phyloP scores from a whole-genome alignment of 2,888 invertebrate species.

The Heterodera filipjevi region DNA sequence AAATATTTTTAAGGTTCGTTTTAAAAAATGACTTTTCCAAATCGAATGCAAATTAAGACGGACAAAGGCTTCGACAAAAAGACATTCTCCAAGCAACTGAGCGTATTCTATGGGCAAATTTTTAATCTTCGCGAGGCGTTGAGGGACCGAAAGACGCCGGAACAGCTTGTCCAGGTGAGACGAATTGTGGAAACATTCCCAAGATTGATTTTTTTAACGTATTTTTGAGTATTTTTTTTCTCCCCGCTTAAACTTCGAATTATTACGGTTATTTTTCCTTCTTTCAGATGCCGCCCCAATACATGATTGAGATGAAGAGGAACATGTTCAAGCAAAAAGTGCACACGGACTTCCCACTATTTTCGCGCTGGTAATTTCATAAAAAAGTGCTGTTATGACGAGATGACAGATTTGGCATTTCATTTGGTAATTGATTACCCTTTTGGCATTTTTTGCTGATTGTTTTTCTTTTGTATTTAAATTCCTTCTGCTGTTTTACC shows the following conservation, averaged over 20 bases:
- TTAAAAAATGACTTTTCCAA: neutral
- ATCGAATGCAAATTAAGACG: conserved; percentile 73
- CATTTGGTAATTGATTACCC: too few relatives aligned
- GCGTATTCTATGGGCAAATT: conserved; percentile 94
- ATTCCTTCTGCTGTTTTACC: too few relatives aligned
- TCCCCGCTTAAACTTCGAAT: too few relatives aligned
- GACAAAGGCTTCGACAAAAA: conserved; percentile 96
- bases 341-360: conserved; percentile 45
- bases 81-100: conserved; percentile 96
- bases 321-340: conserved; percentile 45
- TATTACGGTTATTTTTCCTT: neutral
- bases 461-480: too few relatives aligned
- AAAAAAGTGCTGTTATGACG: too few relatives aligned
- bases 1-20: conserved; percentile 80
- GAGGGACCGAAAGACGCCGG: conserved; percentile 93
- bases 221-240: too few relatives aligned
- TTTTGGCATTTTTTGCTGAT: too few relatives aligned
- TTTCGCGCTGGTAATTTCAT: conserved; percentile 36
- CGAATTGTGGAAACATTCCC: too few relatives aligned
- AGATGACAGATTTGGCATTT: too few relatives aligned
- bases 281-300: conserved; percentile 61
- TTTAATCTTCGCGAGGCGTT: conserved; percentile 95
- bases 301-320: conserved; percentile 61
- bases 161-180: conserved; percentile 67
- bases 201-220: too few relatives aligned